Conservation (phyloP, 92 coral and sea anemone species). For the Palythoa grandiflora region DNA sequence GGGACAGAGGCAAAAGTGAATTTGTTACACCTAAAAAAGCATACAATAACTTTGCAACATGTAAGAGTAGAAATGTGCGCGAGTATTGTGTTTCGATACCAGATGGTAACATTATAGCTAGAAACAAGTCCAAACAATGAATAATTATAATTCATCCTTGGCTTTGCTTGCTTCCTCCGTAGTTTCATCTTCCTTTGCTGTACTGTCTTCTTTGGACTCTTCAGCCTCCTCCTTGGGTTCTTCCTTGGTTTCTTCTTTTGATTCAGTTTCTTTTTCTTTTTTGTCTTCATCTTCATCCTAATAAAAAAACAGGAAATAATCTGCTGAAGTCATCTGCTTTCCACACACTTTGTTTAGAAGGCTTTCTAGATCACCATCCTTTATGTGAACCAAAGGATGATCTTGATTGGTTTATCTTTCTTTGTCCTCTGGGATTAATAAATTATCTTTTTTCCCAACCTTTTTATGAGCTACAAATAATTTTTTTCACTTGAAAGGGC, state of each 20-base stretch:
- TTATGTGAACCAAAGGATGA: too few relatives aligned
- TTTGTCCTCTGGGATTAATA: too few relatives aligned
- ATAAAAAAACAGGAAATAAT: not conserved
- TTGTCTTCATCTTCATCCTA: conserved; percentile 55
- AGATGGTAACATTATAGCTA: not conserved
- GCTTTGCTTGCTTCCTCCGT: conserved; percentile 74
- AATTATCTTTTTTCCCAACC: too few relatives aligned
- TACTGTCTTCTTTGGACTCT: conserved; percentile 56
- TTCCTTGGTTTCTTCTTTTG: conserved; percentile 54
- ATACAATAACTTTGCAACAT: conserved; percentile 39
- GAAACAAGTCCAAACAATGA: conserved; percentile 6
- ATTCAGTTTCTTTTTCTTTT: conserved; percentile 28
- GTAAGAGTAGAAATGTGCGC: conserved; percentile 22
- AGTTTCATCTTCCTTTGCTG: conserved; percentile 67
- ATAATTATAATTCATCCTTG: conserved; percentile 86
- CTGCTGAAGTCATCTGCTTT: not conserved
- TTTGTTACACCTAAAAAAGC: conserved; percentile 52
- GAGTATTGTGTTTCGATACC: conserved; percentile 14
- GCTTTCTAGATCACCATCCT: too few relatives aligned
- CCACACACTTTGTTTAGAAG: not conserved
- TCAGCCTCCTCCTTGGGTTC: conserved; percentile 57
- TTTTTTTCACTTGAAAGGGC: too few relatives aligned
- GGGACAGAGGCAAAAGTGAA: conserved; percentile 23
- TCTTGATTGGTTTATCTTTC: too few relatives aligned
- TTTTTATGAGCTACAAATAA: too few relatives aligned